Evolutionary conservation across 1,140 invertebrate species (phyloP).

Genomic region (Berghia stephanieae): DNA sequence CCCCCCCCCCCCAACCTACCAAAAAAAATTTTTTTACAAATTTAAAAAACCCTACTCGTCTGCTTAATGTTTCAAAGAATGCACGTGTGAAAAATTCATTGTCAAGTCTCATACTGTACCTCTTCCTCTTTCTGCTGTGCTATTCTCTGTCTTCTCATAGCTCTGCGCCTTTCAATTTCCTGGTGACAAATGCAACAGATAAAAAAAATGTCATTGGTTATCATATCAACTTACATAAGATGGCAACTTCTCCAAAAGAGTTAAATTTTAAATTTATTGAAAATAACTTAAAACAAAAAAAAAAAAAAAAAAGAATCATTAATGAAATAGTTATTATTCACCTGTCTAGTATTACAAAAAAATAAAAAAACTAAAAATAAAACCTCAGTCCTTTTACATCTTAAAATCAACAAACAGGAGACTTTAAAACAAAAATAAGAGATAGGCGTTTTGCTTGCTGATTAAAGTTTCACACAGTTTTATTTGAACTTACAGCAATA

Average conservation of each 20-base stretch:
- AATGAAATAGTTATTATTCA: no score
- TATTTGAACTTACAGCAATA: no score
- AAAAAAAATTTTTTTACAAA: no score
- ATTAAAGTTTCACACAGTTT: no score
- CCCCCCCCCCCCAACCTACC: no score
- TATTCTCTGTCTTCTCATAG: conserved; percentile 76
- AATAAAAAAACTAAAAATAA: neutral
- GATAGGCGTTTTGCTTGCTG: neutral
- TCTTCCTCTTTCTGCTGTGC: conserved; percentile 75
- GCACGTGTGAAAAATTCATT: neutral
- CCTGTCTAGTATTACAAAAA: no score
- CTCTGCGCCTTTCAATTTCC: conserved; percentile 84
- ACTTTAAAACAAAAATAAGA: neutral
- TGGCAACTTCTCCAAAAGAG: no score
- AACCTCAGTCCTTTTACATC: no score
- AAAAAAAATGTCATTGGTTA: neutral
- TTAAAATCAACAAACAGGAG: no score
- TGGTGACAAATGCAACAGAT: conserved; percentile 21
- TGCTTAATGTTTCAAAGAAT: neutral
- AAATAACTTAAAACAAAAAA: no score
- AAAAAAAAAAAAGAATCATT: conserved; percentile 14
- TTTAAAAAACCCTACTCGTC: neutral
- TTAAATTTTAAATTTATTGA: no score
- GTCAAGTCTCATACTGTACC: conserved; percentile 40
- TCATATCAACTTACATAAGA: no score